Evolutionary conservation across 2,797 vertebrate genomes (phyloP).

Genomic region (Allobates femoralis): DNA sequence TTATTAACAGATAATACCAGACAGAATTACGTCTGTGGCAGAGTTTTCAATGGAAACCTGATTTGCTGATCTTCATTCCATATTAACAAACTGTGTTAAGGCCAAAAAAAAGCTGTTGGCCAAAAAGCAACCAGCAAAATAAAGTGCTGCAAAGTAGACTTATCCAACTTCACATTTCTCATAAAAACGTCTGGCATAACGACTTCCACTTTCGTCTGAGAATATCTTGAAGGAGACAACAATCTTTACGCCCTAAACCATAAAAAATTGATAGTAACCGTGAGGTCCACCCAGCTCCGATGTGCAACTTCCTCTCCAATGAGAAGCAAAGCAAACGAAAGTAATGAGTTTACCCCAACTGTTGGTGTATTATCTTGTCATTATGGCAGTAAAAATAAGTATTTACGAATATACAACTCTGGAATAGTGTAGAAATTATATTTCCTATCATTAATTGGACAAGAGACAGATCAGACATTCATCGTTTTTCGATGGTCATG

Average conservation of each 20-base stretch:
- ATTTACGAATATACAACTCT: too few species aligned
- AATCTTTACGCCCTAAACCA: background rate
- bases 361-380: background rate
- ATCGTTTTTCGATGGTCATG: too few species aligned
- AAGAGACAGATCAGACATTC: too few species aligned
- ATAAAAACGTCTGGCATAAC: background rate
- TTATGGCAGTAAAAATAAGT: background rate
- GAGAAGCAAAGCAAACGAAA: background rate
- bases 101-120: too few species aligned
- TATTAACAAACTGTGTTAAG: too few species aligned
- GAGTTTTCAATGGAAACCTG: too few species aligned
- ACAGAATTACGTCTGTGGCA: too few species aligned
- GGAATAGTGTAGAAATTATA: too few species aligned
- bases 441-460: too few species aligned
- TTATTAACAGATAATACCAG: too few species aligned
- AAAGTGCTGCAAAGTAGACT: background rate
- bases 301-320: background rate
- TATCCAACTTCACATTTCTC: background rate
- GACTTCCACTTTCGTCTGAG: background rate
- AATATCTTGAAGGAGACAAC: background rate
- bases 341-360: background rate
- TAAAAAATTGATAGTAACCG: background rate
- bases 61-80: too few species aligned
- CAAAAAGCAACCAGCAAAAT: too few species aligned
- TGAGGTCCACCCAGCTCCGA: background rate